A percentile compares a stretch with the other conserved stretches of the same genome.
These are phyloP conservation scores for Cheilinus undulatus DNA, from an alignment of 2,113 vertebrate species.

Conservation along the genomic window DNA sequence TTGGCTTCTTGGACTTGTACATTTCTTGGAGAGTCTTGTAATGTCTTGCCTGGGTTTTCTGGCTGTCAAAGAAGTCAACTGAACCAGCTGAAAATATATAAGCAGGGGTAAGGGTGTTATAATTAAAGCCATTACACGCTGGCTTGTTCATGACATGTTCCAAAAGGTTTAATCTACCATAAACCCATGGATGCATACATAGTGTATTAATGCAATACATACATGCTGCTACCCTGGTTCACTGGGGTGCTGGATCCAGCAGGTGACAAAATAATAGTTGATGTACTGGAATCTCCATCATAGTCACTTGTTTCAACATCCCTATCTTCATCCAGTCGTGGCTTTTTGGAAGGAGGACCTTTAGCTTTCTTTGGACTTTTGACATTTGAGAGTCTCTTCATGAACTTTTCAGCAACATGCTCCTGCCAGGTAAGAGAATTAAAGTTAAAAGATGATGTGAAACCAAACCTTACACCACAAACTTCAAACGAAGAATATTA, in stretches of 20 bases:
- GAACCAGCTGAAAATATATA: neutral
- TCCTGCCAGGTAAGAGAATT: too few relatives aligned
- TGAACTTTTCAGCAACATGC: conserved; percentile 39
- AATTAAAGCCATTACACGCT: neutral
- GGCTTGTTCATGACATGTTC: neutral
- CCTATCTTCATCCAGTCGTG: neutral
- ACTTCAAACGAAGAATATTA: neutral
- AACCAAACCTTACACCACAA: too few relatives aligned
- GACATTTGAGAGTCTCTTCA: conserved; percentile 40
- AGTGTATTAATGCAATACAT: neutral
- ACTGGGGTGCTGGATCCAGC: conserved; percentile 4
- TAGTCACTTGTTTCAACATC: neutral
- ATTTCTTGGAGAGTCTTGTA: conserved; percentile 18
- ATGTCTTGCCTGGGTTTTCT: conserved; percentile 10
- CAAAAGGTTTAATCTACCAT: neutral
- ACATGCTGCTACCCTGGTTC: conserved; percentile 1
- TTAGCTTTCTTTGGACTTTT: conserved; percentile 23
- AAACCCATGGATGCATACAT: neutral
- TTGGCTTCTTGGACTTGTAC: conserved; percentile 5
- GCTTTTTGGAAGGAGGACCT: conserved; percentile 17
- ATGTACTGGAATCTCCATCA: conserved; percentile 17
- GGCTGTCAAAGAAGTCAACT: conserved; percentile 6
- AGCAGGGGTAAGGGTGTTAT: neutral
- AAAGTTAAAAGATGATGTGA: too few relatives aligned
- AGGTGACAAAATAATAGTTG: conserved; percentile 13